Conservation (phyloP, 1,140 invertebrate genomes). For the Oreohelix idahoensis region DNA sequence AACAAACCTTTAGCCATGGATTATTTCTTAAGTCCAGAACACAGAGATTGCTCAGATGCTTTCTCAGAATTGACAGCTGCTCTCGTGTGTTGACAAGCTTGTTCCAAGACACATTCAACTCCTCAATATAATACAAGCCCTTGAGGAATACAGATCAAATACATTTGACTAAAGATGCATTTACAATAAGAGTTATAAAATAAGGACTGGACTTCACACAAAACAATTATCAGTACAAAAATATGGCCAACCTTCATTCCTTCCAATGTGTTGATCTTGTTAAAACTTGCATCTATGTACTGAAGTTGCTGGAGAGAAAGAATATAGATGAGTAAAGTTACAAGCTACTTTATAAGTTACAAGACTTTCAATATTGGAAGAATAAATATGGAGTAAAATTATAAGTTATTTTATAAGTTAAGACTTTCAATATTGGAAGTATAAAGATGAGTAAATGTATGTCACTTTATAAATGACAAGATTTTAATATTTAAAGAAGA, state of each 20-base stretch:
- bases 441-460: too few relatives aligned
- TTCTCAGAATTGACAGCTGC: conserved; percentile 67
- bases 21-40: conserved; percentile 67
- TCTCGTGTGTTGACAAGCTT: conserved; percentile 64
- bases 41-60: conserved; percentile 60
- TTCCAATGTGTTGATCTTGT: conserved; percentile 69
- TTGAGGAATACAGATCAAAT: neutral
- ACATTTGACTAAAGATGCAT: neutral
- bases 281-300: conserved; percentile 71
- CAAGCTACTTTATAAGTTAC: too few relatives aligned
- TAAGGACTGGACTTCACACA: too few relatives aligned
- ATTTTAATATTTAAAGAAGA: too few relatives aligned
- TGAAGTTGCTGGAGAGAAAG: conserved; percentile 50
- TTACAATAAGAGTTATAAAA: too few relatives aligned
- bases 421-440: too few relatives aligned
- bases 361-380: too few relatives aligned
- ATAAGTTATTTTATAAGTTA: too few relatives aligned
- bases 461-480: too few relatives aligned
- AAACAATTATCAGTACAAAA: neutral
- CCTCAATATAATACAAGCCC: conserved; percentile 51
- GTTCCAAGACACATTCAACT: conserved; percentile 70
- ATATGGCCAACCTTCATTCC: conserved; percentile 66
- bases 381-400: too few relatives aligned
- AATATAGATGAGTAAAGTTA: too few relatives aligned
- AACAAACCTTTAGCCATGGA: conserved; percentile 66